Conservation (phyloP, 1,140 invertebrate species). For the Galleria mellonella region DNA sequence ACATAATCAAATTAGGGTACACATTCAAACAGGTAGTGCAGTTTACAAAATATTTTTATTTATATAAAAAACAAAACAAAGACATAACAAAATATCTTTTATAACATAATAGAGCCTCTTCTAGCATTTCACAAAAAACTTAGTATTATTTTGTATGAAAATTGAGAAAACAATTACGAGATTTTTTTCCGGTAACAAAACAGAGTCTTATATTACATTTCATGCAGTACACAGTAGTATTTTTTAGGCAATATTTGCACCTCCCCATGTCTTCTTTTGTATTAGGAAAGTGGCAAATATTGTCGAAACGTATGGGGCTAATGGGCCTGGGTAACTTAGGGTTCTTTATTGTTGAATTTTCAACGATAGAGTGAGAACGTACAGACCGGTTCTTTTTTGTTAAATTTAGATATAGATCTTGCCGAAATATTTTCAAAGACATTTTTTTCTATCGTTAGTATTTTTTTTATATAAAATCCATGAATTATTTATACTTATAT, state of each 20-base stretch:
- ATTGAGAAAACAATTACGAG: not conserved
- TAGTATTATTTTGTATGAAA: no score
- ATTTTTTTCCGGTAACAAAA: slow-evolving; percentile 18
- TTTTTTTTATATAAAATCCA: not conserved
- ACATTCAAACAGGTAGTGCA: slow-evolving; percentile 10
- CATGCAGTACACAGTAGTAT: slow-evolving; percentile 17
- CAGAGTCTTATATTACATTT: slow-evolving; percentile 12
- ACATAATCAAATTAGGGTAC: slow-evolving; percentile 16
- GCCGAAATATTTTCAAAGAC: not conserved
- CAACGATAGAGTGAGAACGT: slow-evolving; percentile 11
- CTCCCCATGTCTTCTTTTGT: slow-evolving; percentile 17
- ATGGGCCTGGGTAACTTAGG: slow-evolving; percentile 15
- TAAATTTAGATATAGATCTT: not conserved
- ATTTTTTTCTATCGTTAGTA: not conserved
- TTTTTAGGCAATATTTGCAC: slow-evolving; percentile 16
- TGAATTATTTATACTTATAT: no score
- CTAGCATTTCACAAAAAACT: no score
- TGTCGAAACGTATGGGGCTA: slow-evolving; percentile 14
- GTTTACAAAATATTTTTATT: no score
- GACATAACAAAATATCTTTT: slow-evolving; percentile 12
- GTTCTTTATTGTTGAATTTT: slow-evolving; percentile 14
- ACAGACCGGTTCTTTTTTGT: slow-evolving; percentile 1
- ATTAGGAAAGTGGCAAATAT: slow-evolving; percentile 14
- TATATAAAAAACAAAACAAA: slow-evolving; percentile 1
- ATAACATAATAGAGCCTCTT: slow-evolving; percentile 8